Evolutionary conservation across 2,888 invertebrate genomes (phyloP), one percentile per base, ranked within the genome.

Genomic region (Gnatocerus cornutus): DNA sequence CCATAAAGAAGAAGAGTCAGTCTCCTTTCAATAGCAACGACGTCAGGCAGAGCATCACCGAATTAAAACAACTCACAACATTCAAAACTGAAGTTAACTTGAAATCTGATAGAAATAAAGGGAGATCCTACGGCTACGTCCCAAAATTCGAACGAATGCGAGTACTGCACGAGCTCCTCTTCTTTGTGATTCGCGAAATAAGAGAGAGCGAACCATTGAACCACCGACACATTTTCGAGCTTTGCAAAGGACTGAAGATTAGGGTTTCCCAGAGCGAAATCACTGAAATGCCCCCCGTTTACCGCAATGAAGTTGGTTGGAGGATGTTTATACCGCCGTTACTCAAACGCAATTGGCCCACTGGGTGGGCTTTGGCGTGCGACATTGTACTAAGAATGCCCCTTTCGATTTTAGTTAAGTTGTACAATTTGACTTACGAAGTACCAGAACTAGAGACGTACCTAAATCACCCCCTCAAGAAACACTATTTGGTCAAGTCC

Each of bases 301-400:
- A 88, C 67, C 86, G 83, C 37, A 85, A 84, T 2, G 86, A 87
- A 56, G 83, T 90, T 3, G 87, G 85, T 74, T 93, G 93, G 92
- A 91, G 89, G 80, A 91, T 91, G 84, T 93, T 93, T 79, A 84
- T 94, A 9, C 89, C 91, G 0, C 92, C 93, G 0, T 78, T 93
- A 46, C 90, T 90, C 0, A 77, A 81, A 46, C 89, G 91, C 81
- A 66, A 87, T 10, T 91, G 89, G 85, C 68, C 72, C 1, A 67
- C 69, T 5, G 93, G 93, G 7, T 94, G 94, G 93, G 86, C 89
- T 27, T 85, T 92, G 56, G 85, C 93, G 71, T 89, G 90, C 73
- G 94, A 95, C 79, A 82, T 92, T 0, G 83, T 93, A 4, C 84
- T 92, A 3, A 87, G 91, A 0, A 85, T 94, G 77, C 95, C 94